A percentile compares a stretch with the other conserved stretches of the same genome.
These are phyloP conservation scores for Coenonympha glycerion DNA, from an alignment of 2,888 invertebrate species.

Conservation along the genomic window DNA sequence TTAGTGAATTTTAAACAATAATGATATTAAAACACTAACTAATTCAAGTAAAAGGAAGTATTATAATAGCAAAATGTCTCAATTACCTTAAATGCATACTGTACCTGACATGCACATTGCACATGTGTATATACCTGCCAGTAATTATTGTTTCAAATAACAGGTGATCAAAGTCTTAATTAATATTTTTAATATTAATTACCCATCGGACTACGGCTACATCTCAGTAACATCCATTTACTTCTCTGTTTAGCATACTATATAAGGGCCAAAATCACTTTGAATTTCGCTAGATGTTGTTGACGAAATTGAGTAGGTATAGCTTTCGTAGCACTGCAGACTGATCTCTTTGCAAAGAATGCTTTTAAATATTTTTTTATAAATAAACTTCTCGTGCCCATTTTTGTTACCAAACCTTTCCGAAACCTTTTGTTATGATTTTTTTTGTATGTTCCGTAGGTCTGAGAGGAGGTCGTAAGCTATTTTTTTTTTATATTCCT, in stretches of 20 bases:
- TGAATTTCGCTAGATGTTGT: background rate
- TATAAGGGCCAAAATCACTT: conserved; percentile 1
- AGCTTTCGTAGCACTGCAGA: background rate
- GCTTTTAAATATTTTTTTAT: background rate
- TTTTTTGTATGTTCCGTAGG: no score
- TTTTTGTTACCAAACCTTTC: no score
- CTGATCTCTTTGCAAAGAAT: background rate
- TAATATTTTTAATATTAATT: no score
- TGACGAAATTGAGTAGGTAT: background rate
- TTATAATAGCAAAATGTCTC: conserved; percentile 40
- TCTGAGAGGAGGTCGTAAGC: no score
- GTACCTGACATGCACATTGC: no score
- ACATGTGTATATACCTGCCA: conserved; percentile 32
- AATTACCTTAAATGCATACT: conserved; percentile 35
- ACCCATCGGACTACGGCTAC: conserved; percentile 12
- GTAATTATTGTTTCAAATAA: conserved; percentile 40
- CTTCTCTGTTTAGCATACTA: background rate
- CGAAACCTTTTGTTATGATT: no score
- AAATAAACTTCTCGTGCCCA: no score
- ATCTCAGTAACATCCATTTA: background rate
- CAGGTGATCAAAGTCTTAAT: conserved; percentile 33
- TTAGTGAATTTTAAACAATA: no score
- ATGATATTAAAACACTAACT: no score
- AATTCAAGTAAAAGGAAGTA: conserved; percentile 32
- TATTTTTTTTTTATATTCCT: no score